A percentile compares a stretch with the other conserved stretches of the same genome.
These are phyloP conservation scores for Rhizomys pruinosus DNA, from an alignment of 2,113 vertebrate genomes.

Conservation along the genomic window DNA sequence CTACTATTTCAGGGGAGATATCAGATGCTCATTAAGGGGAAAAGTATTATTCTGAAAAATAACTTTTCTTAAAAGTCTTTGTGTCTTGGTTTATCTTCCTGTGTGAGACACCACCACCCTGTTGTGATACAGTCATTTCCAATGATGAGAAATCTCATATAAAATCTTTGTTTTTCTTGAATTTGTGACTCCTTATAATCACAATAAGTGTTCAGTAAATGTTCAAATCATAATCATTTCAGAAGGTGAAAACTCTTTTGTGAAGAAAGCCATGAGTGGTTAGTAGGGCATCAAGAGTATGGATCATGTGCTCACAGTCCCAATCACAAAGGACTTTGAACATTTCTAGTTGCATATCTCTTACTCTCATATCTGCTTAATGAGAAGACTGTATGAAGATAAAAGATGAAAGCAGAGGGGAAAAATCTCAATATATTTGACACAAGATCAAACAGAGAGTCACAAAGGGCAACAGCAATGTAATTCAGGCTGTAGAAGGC, in stretches of 20 bases:
- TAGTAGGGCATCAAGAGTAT: background rate
- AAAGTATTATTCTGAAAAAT: background rate
- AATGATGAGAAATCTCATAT: too few relatives aligned
- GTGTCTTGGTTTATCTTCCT: too few relatives aligned
- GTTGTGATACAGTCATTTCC: too few relatives aligned
- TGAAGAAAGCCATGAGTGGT: background rate
- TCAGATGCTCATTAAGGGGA: background rate
- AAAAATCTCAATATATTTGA: background rate
- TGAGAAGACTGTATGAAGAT: accelerated
- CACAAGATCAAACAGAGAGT: background rate
- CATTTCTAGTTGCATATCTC: too few relatives aligned
- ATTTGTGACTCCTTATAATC: too few relatives aligned
- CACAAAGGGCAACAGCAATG: background rate
- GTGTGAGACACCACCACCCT: too few relatives aligned
- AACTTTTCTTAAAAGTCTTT: too few relatives aligned
- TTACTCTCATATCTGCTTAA: background rate
- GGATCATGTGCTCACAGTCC: background rate
- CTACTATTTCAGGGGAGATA: background rate
- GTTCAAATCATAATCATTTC: too few relatives aligned
- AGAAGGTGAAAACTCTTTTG: background rate
- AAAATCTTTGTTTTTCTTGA: too few relatives aligned
- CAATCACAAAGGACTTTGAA: background rate
- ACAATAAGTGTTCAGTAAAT: too few relatives aligned
- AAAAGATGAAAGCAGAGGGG: background rate
- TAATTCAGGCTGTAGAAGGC: background rate